Base-by-base conservation (phyloP, 2,888 invertebrate genomes). In the Melipona bicolor region DNA sequence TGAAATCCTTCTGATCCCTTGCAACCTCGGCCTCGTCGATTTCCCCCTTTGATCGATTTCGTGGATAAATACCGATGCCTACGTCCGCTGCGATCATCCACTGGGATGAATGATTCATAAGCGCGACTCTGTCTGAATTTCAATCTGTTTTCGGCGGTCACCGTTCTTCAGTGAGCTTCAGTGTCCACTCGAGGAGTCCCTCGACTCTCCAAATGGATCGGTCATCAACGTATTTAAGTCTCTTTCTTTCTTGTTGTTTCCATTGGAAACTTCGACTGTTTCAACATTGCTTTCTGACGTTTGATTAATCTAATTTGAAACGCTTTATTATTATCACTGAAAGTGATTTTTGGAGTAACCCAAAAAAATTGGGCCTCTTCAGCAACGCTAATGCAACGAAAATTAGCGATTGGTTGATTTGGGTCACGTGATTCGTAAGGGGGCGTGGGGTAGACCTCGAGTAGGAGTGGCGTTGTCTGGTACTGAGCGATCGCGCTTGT, bases 1-100 rank as follows among this genome's bases (percentile, higher is more conserved):
- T 61, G 73, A 78, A 84, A 74, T 68, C 61, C 71, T 36, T 75
- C 75, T 75, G 74, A 82, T 82, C 75, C 21, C 17, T 15, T 56
- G 19, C 19, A 17, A 27, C 32, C 15, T 19, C 24, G 17, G 19
- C n/a, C 50, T 9, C 24, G 2, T 17, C 32, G n/a, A 43, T 50
- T 52, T 43, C 36, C 52, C 43, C 0, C 54, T 19, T 15, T 3
- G 54, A 81, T 81, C 81, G 75, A 79, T 80, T 54, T 56, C 73
- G 6, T 21, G 59, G 59, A 62, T 75, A 61, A 75, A 79, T 77
- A 72, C 52, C 36, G 72, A 69, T 67, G 71, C 43, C 76, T 52
- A 61, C 65, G 50, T 56, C 27, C 24, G 9, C 19, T n/a, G n/a
- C 36, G 50, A 19, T 61, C 50, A 4, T 1, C 4, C 24, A 24